Conservation (phyloP, 2,113 vertebrate genomes). For the Illadopsis cleaveri region DNA sequence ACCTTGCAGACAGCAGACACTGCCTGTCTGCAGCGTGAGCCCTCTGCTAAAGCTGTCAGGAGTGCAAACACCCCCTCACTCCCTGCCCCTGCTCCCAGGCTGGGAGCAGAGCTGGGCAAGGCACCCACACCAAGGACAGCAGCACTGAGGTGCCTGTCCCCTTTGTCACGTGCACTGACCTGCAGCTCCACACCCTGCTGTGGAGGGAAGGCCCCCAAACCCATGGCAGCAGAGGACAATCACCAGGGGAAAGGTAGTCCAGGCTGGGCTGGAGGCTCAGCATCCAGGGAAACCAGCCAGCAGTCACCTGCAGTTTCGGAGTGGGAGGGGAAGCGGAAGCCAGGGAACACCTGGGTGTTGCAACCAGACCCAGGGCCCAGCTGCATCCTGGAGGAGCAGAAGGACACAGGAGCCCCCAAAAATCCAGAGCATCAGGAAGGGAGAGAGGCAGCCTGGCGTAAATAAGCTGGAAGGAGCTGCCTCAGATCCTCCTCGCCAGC, state of each 20-base stretch:
- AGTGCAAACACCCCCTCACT: rapidly evolving
- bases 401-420: neutral
- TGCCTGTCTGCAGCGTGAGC: rapidly evolving
- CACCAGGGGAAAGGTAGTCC: rapidly evolving
- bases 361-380: neutral
- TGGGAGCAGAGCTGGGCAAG: neutral
- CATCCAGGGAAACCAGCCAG: neutral
- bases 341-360: neutral
- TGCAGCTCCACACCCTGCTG: neutral
- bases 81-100: neutral
- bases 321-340: constrained; percentile 8
- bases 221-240: neutral
- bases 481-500: neutral
- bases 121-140: neutral
- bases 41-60: neutral
- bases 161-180: rapidly evolving
- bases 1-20: rapidly evolving
- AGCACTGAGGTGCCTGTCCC: rapidly evolving
- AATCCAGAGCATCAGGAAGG: rapidly evolving
- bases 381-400: rapidly evolving
- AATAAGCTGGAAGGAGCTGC: neutral
- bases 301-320: neutral
- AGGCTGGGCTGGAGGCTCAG: neutral
- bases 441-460: neutral
- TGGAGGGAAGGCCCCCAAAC: neutral